Evolutionary conservation across 2,113 vertebrate genomes (phyloP).

Genomic region (Chlorocebus sabaeus): DNA sequence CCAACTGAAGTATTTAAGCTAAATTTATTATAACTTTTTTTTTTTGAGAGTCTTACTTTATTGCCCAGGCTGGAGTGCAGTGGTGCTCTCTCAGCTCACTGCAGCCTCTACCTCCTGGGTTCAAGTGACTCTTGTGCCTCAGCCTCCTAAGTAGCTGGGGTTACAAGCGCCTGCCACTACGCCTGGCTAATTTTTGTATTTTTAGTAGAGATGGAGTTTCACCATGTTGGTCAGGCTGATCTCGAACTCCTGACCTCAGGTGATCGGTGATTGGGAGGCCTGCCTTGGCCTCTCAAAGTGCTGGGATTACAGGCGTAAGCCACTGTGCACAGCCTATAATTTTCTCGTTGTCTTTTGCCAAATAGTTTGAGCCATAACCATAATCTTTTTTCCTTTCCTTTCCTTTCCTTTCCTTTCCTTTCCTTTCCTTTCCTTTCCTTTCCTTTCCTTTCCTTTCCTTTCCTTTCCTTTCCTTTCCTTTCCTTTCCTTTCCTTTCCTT

Average conservation of each 20-base stretch:
- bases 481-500: rapidly evolving
- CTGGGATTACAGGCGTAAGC: not conserved
- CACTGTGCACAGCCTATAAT: not conserved
- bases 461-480: rapidly evolving
- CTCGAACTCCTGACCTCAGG: not conserved
- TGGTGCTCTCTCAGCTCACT: no score
- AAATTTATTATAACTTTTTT: not conserved
- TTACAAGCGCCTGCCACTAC: not conserved
- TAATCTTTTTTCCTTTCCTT: not conserved
- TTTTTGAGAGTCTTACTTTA: no score
- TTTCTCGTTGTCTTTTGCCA: not conserved
- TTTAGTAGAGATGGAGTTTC: not conserved
- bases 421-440: no score
- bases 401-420: no score
- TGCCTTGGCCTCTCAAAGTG: not conserved
- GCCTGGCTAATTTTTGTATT: not conserved
- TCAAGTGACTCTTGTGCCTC: not conserved
- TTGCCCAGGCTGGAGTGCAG: no score
- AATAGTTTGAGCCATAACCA: not conserved
- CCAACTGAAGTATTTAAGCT: no score
- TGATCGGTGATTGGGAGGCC: not conserved
- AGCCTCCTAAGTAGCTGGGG: not conserved
- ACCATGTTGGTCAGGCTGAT: not conserved
- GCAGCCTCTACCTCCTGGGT: not conserved
- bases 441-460: no score